A percentile compares a stretch with the other conserved stretches of the same genome.
Conservation (phyloP, 2,113 vertebrate species). For the Cololabis saira region DNA sequence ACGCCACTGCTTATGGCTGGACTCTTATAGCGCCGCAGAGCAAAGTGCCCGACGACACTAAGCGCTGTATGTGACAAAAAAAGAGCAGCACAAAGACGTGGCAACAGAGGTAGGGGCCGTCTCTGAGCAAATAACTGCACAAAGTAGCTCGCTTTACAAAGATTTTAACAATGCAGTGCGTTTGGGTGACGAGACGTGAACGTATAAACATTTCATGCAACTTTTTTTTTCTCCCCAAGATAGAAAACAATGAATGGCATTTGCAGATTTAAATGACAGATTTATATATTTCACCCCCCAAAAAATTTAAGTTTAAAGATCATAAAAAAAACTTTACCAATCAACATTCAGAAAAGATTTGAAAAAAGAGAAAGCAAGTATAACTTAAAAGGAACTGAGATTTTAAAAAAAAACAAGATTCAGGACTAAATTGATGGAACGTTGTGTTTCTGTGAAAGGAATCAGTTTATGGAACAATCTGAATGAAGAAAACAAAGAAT, state of each 20-base stretch:
- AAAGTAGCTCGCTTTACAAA: conserved; percentile 43
- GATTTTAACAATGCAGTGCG: conserved; percentile 21
- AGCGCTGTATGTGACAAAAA: conserved; percentile 31
- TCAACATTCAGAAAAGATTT: no score
- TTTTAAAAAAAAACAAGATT: no score
- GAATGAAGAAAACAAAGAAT: no score
- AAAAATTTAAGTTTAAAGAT: no score
- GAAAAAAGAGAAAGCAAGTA: no score
- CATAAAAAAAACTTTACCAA: no score
- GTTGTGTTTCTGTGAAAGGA: no score
- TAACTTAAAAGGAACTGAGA: no score
- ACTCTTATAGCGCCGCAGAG: conserved; percentile 63
- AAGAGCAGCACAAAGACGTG: conserved; percentile 37
- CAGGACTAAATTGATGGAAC: no score
- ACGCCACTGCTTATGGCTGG: conserved; percentile 56
- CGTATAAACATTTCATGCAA: not conserved
- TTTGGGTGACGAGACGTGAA: conserved; percentile 22
- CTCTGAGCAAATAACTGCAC: conserved; percentile 51
- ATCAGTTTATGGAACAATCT: no score
- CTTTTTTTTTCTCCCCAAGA: not conserved
- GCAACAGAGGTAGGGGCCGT: conserved; percentile 12
- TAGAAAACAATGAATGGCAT: conserved; percentile 4
- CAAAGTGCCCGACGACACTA: conserved; percentile 49
- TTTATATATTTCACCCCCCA: not conserved
- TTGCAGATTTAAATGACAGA: conserved; percentile 11